phyloP scores from a whole-genome alignment of 2,888 invertebrate genomes.

The Ornithoptera priamus region DNA sequence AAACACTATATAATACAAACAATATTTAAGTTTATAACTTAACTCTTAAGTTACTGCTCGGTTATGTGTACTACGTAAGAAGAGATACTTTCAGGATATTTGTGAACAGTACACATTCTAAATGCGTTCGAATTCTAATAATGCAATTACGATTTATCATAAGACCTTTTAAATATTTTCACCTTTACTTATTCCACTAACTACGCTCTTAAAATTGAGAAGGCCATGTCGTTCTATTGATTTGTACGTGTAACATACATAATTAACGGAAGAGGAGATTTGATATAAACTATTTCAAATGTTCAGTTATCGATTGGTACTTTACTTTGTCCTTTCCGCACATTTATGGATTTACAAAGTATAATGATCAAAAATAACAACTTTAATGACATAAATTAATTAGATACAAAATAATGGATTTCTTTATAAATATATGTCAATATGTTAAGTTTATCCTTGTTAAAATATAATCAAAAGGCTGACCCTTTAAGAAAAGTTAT shows the following conservation, averaged over 20 bases:
- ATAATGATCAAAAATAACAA: background rate
- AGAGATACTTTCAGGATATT: slow-evolving; percentile 48
- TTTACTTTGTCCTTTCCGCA: slow-evolving; percentile 10
- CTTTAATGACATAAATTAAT: background rate
- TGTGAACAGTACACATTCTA: slow-evolving; percentile 37
- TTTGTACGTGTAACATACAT: slow-evolving; percentile 38
- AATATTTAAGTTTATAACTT: slow-evolving; percentile 21
- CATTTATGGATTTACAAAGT: background rate
- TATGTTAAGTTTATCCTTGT: no score
- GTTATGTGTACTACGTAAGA: slow-evolving; percentile 17
- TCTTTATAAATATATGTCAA: no score
- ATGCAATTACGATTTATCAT: slow-evolving; percentile 43
- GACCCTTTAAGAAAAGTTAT: no score
- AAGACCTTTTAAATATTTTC: slow-evolving; percentile 53
- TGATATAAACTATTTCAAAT: background rate
- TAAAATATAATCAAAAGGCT: no score
- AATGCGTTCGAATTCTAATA: slow-evolving; percentile 28
- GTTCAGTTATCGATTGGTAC: slow-evolving; percentile 1
- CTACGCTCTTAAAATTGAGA: slow-evolving; percentile 49
- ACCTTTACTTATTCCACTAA: slow-evolving; percentile 59
- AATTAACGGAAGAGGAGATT: slow-evolving; percentile 22
- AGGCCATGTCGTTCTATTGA: slow-evolving; percentile 56
- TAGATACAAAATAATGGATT: no score
- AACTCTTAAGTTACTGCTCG: slow-evolving; percentile 38
- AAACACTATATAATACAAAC: slow-evolving; percentile 25